These are phyloP conservation scores for Morus bassanus DNA, from an alignment of 2,797 vertebrate species.

Conservation along the genomic window DNA sequence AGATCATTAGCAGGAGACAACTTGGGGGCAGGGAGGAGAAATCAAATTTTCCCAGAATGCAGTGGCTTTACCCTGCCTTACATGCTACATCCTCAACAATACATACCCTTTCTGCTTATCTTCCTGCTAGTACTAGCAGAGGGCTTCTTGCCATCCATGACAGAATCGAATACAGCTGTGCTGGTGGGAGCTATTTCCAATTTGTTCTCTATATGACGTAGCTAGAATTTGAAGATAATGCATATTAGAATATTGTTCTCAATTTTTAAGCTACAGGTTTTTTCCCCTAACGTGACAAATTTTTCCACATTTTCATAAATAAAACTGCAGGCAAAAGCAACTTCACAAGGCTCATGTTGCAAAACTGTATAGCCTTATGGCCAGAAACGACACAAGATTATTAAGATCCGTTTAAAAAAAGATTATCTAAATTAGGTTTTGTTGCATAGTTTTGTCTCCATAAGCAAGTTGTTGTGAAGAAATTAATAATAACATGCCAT, in stretches of 20 bases:
- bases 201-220: slow-evolving; percentile 93
- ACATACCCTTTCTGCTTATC: slow-evolving; percentile 82
- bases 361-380: not conserved
- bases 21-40: not conserved
- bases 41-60: not conserved
- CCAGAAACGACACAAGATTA: not conserved
- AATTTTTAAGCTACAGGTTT: not conserved
- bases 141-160: slow-evolving; percentile 88
- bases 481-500: not conserved
- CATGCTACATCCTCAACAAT: not conserved
- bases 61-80: not conserved
- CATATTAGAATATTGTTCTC: not conserved
- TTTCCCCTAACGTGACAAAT: accelerated
- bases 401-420: not conserved
- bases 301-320: not conserved
- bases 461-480: not conserved
- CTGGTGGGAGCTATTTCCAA: slow-evolving; percentile 84
- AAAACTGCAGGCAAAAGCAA: not conserved
- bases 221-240: slow-evolving; percentile 72
- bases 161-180: slow-evolving; percentile 81
- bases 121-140: slow-evolving; percentile 74
- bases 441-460: not conserved
- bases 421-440: not conserved
- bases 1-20: not conserved
- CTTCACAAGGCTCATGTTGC: not conserved